A percentile compares a stretch with the other conserved stretches of the same genome.
Evolutionary conservation across 1,140 invertebrate genomes (phyloP).

Genomic region (Danaus melanippus): DNA sequence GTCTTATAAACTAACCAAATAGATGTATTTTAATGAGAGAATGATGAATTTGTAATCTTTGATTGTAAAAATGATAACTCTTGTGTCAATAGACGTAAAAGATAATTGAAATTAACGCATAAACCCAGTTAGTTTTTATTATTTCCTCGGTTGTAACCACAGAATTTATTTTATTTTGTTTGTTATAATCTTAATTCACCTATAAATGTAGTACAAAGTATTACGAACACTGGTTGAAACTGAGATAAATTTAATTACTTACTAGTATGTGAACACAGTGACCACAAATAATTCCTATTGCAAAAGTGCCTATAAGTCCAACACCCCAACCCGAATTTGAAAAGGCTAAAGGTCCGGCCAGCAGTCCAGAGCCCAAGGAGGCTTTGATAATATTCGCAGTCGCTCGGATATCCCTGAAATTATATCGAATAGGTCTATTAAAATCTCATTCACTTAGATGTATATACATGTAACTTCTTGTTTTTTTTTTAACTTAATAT

Average conservation of each 20-base stretch:
- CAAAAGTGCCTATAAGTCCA: conserved; percentile 78
- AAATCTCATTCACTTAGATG: too few species aligned
- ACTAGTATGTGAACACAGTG: conserved; percentile 88
- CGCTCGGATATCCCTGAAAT: conserved; percentile 78
- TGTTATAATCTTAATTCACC: background rate
- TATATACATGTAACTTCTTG: too few species aligned
- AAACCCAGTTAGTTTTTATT: background rate
- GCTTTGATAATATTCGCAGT: conserved; percentile 87
- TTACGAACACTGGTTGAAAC: background rate
- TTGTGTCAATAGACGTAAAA: background rate
- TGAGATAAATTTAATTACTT: conserved; percentile 40
- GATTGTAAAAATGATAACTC: too few species aligned
- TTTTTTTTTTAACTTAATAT: too few species aligned
- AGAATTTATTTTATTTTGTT: conserved; percentile 1
- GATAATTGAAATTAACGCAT: background rate
- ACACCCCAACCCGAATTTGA: conserved; percentile 84
- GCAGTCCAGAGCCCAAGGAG: conserved; percentile 88
- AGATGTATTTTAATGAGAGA: too few species aligned
- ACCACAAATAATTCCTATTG: conserved; percentile 83
- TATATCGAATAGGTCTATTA: background rate
- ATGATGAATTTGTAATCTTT: too few species aligned
- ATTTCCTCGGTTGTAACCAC: background rate
- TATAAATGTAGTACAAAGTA: background rate
- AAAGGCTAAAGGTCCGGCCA: conserved; percentile 90
- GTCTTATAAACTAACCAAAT: too few species aligned